phyloP scores from a whole-genome alignment of 2,888 invertebrate species.

The Cryptus viduatorius region DNA sequence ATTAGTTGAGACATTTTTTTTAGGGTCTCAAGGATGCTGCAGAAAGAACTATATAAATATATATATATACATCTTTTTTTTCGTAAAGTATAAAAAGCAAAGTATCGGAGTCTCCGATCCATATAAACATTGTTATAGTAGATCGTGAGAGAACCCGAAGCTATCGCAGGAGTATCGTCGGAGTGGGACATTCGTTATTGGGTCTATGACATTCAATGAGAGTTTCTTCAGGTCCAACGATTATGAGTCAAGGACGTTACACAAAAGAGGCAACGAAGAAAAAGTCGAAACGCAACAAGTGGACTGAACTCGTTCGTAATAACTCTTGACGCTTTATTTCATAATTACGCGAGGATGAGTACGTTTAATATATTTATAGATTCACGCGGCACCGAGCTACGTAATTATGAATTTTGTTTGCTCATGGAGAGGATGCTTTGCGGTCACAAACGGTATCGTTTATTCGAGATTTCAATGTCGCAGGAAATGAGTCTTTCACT shows the following conservation, averaged over 20 bases:
- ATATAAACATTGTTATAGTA: not conserved
- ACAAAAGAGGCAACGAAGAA: constrained; percentile 16
- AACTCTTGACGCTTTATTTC: not conserved
- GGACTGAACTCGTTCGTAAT: not conserved
- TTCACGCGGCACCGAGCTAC: not conserved
- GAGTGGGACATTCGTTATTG: not conserved
- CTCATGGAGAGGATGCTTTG: not conserved
- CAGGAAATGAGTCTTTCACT: not conserved
- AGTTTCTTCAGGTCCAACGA: not conserved
- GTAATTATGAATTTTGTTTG: not conserved
- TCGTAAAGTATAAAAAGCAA: not conserved
- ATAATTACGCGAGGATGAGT: not conserved
- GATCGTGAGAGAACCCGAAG: not conserved
- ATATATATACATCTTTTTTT: not conserved
- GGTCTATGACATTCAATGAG: constrained; percentile 9
- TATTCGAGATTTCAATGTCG: not conserved
- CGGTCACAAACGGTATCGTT: not conserved
- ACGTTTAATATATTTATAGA: not conserved
- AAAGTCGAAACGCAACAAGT: constrained; percentile 2
- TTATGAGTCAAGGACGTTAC: constrained; percentile 7
- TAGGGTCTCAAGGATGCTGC: not conserved
- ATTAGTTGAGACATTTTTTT: not conserved
- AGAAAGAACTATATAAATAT: not conserved
- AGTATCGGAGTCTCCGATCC: not conserved
- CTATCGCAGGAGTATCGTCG: not conserved